phyloP scores from a whole-genome alignment of 1,140 invertebrate species.

The Delia radicum region DNA sequence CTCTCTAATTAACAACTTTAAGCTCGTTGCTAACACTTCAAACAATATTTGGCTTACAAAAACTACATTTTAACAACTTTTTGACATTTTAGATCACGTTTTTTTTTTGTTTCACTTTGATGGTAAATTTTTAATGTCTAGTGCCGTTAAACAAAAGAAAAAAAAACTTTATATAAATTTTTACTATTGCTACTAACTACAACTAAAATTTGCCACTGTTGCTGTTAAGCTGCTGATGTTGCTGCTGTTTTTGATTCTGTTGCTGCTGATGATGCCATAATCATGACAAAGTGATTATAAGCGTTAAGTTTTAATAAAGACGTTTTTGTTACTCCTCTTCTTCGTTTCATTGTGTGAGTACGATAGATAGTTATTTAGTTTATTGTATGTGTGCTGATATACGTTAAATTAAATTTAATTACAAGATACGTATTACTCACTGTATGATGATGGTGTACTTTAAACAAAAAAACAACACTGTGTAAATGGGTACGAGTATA shows the following conservation, averaged over 20 bases:
- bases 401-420: neutral
- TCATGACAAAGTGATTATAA: neutral
- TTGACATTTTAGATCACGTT: too few species aligned
- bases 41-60: too few species aligned
- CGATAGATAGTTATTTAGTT: neutral
- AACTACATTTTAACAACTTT: too few species aligned
- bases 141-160: neutral
- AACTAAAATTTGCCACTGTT: neutral
- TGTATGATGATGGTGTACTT: neutral
- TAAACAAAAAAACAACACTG: neutral
- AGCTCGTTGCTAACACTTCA: too few species aligned
- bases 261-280: neutral
- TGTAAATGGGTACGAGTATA: too few species aligned
- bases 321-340: neutral
- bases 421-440: neutral
- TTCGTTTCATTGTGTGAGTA: neutral
- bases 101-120: too few species aligned
- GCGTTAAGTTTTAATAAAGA: neutral
- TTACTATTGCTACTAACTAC: too few species aligned
- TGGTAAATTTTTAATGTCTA: neutral
- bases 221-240: neutral
- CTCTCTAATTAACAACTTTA: too few species aligned
- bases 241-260: neutral
- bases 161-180: too few species aligned
- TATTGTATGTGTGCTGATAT: neutral